Percentiles rank a stretch among this genome's conserved stretches.
These are phyloP conservation scores for Eubucco bourcierii DNA, from an alignment of 2,113 vertebrate species.

Conservation along the genomic window DNA sequence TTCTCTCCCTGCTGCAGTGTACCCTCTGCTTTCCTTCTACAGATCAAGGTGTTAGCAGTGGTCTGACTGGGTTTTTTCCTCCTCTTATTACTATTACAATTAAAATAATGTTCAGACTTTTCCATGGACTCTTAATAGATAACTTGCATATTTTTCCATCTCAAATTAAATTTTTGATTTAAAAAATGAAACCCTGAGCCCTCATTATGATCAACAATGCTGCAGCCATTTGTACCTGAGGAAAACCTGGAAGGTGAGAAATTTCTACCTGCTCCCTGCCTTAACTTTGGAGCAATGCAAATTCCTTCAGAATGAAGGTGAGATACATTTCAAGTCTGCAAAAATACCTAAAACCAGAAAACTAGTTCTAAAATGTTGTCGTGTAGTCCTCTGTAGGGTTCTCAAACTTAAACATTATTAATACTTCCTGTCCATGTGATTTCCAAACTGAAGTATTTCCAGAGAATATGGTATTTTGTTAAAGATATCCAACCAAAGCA, in stretches of 20 bases:
- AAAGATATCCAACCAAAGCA: not conserved
- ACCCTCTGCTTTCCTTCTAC: not conserved
- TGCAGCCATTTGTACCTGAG: not conserved
- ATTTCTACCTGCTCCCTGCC: not conserved
- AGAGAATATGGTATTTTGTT: not conserved
- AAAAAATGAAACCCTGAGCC: not conserved
- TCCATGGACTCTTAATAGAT: not conserved
- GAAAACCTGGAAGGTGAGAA: not conserved
- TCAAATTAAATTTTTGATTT: not conserved
- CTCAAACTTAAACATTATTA: not conserved
- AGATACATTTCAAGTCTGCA: not conserved
- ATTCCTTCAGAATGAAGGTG: not conserved
- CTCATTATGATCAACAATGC: not conserved
- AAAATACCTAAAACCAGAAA: not conserved
- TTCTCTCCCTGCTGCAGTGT: not conserved
- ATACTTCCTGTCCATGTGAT: not conserved
- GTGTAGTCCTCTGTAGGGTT: not conserved
- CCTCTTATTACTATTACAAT: not conserved
- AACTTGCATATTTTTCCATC: not conserved
- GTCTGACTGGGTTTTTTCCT: not conserved
- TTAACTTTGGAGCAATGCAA: not conserved
- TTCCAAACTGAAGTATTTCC: not conserved
- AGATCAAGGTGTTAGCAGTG: not conserved
- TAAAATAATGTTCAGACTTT: not conserved
- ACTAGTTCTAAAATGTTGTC: not conserved